Evolutionary conservation across 2,797 vertebrate genomes (phyloP).

Genomic region (Oryzias dopingdopingensis): DNA sequence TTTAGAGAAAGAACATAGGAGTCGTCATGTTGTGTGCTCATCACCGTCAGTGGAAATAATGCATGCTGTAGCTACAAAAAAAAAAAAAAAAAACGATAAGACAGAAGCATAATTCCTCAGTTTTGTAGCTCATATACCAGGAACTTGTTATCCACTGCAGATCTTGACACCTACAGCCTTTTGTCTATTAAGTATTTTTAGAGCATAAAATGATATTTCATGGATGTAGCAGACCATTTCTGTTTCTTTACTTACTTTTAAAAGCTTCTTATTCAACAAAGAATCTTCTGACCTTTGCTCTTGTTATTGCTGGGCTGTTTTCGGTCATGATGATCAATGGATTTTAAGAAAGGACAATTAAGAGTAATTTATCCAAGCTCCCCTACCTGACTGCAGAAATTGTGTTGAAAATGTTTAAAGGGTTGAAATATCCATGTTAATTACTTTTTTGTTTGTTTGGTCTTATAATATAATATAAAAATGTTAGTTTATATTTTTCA

Average conservation of each 20-base stretch:
- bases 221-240: conserved; percentile 4
- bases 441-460: no score
- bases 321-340: conserved; percentile 50
- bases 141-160: conserved; percentile 56
- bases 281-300: conserved; percentile 26
- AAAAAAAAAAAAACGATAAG: conserved; percentile 39
- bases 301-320: conserved; percentile 36
- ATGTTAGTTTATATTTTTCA: no score
- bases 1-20: conserved; percentile 53
- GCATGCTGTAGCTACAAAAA: conserved; percentile 42
- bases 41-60: conserved; percentile 60
- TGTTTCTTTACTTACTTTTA: conserved; percentile 1
- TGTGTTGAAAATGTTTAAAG: neutral
- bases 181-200: conserved; percentile 11
- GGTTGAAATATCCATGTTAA: no score
- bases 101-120: conserved; percentile 45
- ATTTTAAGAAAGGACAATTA: conserved; percentile 42
- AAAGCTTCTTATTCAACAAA: conserved; percentile 9
- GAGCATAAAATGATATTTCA: no score
- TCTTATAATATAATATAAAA: no score
- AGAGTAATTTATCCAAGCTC: conserved; percentile 42
- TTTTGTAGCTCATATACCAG: conserved; percentile 46
- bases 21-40: conserved; percentile 51
- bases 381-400: conserved; percentile 23
- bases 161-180: conserved; percentile 26